Evolutionary conservation across 2,888 invertebrate species (phyloP).

Genomic region (Azorinus chamasolen): DNA sequence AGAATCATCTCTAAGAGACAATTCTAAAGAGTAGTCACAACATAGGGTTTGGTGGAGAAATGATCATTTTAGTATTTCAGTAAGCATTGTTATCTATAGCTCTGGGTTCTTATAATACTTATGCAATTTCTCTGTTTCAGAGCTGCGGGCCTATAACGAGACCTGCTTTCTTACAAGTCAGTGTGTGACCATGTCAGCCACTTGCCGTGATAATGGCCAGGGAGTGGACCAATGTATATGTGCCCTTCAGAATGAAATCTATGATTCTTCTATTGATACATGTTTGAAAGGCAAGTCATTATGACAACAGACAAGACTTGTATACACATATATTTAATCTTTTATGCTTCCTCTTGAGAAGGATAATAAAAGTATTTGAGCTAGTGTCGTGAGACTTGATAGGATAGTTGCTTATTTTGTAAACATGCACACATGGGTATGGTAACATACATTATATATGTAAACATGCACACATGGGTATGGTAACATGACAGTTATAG

Average conservation of each 20-base stretch:
- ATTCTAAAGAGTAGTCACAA: too few species aligned
- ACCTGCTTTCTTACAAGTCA: constrained; percentile 37
- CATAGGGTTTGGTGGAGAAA: too few species aligned
- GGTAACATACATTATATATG: neutral
- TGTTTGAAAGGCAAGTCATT: constrained; percentile 42
- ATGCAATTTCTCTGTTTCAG: constrained; percentile 12
- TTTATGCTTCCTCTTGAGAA: too few species aligned
- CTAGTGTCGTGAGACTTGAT: too few species aligned
- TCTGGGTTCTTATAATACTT: too few species aligned
- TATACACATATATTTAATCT: neutral
- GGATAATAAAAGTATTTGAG: too few species aligned
- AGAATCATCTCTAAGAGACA: too few species aligned
- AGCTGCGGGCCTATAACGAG: constrained; percentile 24
- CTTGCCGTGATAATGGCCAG: constrained; percentile 43
- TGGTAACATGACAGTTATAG: too few species aligned
- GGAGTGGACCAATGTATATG: constrained; percentile 41
- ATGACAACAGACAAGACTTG: neutral
- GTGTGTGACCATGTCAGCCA: constrained; percentile 30
- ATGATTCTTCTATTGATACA: constrained; percentile 32
- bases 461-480: neutral
- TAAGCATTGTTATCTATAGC: too few species aligned
- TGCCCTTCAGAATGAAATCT: constrained; percentile 16
- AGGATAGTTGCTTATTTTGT: neutral
- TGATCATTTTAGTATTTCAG: too few species aligned
- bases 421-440: neutral